Evolutionary conservation across 2,888 invertebrate genomes (phyloP).

Genomic region (Cheilosia soror): DNA sequence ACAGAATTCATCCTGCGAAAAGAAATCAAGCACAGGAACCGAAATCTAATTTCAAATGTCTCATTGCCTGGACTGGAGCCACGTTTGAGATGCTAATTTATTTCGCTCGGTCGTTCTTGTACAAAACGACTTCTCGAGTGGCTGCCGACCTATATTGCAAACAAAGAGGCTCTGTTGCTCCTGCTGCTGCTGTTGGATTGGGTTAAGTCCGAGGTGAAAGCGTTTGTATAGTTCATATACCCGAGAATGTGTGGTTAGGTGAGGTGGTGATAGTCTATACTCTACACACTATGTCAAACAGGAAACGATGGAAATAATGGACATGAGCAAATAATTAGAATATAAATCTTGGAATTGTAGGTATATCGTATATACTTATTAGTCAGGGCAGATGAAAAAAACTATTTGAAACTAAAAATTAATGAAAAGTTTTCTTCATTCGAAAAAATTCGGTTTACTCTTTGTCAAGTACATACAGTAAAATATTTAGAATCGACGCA

Average conservation of each 20-base stretch:
- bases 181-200: conserved; percentile 3
- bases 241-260: not conserved
- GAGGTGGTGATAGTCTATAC: not conserved
- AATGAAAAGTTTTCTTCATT: too few species aligned
- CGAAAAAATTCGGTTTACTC: too few species aligned
- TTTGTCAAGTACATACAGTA: too few species aligned
- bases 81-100: conserved; percentile 58
- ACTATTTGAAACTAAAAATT: too few species aligned
- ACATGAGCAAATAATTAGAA: too few species aligned
- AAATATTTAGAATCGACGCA: too few species aligned
- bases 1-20: not conserved
- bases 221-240: not conserved
- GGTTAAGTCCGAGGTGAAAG: conserved; percentile 4
- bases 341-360: too few species aligned
- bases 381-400: too few species aligned
- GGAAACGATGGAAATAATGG: not conserved
- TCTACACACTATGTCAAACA: not conserved
- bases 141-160: conserved; percentile 16
- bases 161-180: conserved; percentile 45
- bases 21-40: conserved; percentile 53
- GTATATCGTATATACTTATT: too few species aligned
- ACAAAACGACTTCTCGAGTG: conserved; percentile 35
- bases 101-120: conserved; percentile 34
- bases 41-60: conserved; percentile 59
- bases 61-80: conserved; percentile 43